Base-by-base conservation (phyloP, 2,797 vertebrate species). In the Centroberyx gerrardi region DNA sequence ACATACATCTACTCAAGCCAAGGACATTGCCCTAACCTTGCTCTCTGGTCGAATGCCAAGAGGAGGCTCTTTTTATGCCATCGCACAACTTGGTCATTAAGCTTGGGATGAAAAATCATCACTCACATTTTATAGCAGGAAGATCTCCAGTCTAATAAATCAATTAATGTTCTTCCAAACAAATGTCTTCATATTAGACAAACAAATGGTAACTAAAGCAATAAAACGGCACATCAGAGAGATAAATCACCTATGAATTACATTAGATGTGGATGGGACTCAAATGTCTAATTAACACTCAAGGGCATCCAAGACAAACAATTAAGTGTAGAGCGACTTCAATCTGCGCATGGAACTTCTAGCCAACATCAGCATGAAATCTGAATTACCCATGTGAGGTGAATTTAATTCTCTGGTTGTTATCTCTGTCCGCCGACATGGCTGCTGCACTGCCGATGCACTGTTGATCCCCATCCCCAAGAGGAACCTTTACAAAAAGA, bases 1-100 rank as follows among this genome's bases (percentile, higher is more conserved):
- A 68, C 31, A 67, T 62, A 65, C 42, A 76, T 72, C 53, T 40
- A 70, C 68, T 74, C 28, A 75, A 81, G n/a, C 22, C 55, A 89
- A 85, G 69, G 71, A 84, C 33, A 17, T 29, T 14, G 3, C 14
- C 61, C 42, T 63, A 13, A 77, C 61, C 49, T 68, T 31, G 0
- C 7, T 18, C 68, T 60, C 62, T 73, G 65, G 42, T 71, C 22
- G 73, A 46, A 68, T 56, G 80, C 75, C 70, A 80, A 80, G 15
- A 10, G 72, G 40, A 74, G 12, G 33, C 38, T 48, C 4, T 67
- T 86, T 72, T 59, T 68, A 72, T 59, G 46, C n/a, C 46, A 44
- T 80, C 54, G 48, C 15, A 28, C 75, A 76, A 81, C 29, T 18
- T 70, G 65, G 80, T 81, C 36, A n/a, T 74, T 76, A 64, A 54